Percentiles rank a stretch among this genome's conserved stretches.
Conservation (phyloP, 2,113 vertebrate genomes). For the Centropristis striata region DNA sequence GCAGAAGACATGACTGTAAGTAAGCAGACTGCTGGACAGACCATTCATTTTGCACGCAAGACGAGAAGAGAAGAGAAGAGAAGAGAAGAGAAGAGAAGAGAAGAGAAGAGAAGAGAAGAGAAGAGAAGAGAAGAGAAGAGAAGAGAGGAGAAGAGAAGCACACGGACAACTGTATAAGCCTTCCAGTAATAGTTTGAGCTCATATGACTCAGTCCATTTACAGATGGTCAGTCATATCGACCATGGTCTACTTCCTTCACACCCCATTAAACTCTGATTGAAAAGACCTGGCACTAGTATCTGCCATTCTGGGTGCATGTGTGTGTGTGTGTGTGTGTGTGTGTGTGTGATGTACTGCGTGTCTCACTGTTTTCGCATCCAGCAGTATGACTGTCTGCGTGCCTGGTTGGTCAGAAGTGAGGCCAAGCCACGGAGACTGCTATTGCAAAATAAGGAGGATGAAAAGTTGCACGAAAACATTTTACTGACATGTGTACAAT, state of each 20-base stretch:
- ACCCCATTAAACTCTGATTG: conserved; percentile 56
- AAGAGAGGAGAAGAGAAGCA: conserved; percentile 7
- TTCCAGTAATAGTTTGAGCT: conserved; percentile 76
- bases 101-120: neutral
- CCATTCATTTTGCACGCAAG: conserved; percentile 8
- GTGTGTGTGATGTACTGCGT: neutral
- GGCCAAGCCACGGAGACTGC: neutral
- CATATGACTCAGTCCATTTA: conserved; percentile 66
- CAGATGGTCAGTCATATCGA: conserved; percentile 61
- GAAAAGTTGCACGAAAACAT: neutral
- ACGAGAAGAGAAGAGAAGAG: neutral
- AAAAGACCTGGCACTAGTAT: conserved; percentile 45
- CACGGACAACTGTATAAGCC: conserved; percentile 15
- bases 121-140: conserved; percentile 6
- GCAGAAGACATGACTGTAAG: conserved; percentile 55
- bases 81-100: conserved; percentile 14
- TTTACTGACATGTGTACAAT: neutral
- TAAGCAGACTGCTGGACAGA: conserved; percentile 44
- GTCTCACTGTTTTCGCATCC: neutral
- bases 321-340: neutral
- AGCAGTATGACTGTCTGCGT: neutral
- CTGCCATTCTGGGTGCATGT: neutral
- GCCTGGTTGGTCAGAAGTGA: neutral
- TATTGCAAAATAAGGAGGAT: neutral
- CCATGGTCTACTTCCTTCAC: conserved; percentile 43